These are phyloP conservation scores for Xyrauchen texanus DNA, from an alignment of 2,113 vertebrate genomes.

Conservation along the genomic window DNA sequence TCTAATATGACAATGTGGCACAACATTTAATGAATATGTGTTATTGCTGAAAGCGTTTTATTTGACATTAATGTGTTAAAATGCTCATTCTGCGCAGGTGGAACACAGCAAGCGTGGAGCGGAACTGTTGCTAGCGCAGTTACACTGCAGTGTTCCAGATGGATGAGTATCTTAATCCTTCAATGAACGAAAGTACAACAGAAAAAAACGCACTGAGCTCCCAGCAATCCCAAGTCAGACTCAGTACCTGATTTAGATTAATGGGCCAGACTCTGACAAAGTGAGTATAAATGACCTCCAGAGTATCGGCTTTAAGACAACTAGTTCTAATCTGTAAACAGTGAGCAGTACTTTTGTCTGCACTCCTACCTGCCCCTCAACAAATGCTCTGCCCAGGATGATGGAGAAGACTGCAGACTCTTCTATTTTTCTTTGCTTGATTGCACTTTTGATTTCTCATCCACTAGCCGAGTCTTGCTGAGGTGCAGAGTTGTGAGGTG, in stretches of 20 bases:
- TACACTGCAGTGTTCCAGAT: constrained; percentile 28
- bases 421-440: constrained; percentile 38
- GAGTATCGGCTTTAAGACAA: background rate
- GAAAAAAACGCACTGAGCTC: background rate
- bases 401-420: constrained; percentile 22
- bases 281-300: constrained; percentile 25
- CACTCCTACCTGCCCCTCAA: constrained; percentile 1
- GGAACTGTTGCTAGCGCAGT: background rate
- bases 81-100: background rate
- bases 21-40: background rate
- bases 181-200: constrained; percentile 1
- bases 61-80: background rate
- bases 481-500: constrained; percentile 36
- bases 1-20: too few species aligned
- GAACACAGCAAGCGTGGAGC: background rate
- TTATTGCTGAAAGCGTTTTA: background rate
- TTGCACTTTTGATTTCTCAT: constrained; percentile 53
- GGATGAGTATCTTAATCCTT: constrained; percentile 23
- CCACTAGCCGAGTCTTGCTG: constrained; percentile 35
- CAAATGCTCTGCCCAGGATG: constrained; percentile 19
- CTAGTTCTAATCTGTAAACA: constrained; percentile 21
- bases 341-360: background rate
- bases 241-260: constrained; percentile 5
- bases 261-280: constrained; percentile 1
- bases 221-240: background rate